Base-by-base conservation (phyloP, 2,797 vertebrate species). In the Crenuchus spilurus region DNA sequence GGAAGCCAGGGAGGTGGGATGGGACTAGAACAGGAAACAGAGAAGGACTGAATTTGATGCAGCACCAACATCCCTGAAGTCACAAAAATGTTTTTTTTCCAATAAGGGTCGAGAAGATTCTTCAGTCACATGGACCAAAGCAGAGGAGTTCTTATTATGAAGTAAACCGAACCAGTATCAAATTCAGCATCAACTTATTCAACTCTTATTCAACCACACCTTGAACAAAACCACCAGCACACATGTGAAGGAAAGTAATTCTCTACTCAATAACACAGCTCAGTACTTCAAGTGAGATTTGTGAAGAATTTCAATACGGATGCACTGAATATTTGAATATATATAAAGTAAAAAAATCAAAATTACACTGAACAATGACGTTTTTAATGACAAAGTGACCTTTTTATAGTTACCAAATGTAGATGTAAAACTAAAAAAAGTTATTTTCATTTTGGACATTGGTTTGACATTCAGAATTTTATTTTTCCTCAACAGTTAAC, bases 1-100 rank as follows among this genome's bases (percentile, higher is more conserved):
- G 87, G 84, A 88, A 92, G 91, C 91, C 90, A 22, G 57, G 18
- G 62, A 74, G 41, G 76, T 48, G 66, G 62, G 49, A 60, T 46
- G 48, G 49, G 76, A 74, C 26, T 13, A 16, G 18, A 49, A 74
- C 37, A 8, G 42, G 46, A 65, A 73, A 77, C 37, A 10, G 16
- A 67, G 35, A 20, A 63, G 70, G 68, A 48, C 55, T 44, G 44
- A 52, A 76, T 82, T 57, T 42, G 66, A 73, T 28, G 10, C 55
- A 48, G 73, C 49, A 22, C 31, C 41, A 18, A 31, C 14, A 70
- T 92, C 84, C 82, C 89, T 57, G 72, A 88, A 88, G 86, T 76
- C 66, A 84, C 75, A 74, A 84, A 82, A 72, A 76, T 52, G 66
- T 37, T 76, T 76, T 77, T 71, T 64, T 55, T 70, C 78, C 76